Evolutionary conservation across 1,140 invertebrate species (phyloP).

Genomic region (Globodera rostochiensis): DNA sequence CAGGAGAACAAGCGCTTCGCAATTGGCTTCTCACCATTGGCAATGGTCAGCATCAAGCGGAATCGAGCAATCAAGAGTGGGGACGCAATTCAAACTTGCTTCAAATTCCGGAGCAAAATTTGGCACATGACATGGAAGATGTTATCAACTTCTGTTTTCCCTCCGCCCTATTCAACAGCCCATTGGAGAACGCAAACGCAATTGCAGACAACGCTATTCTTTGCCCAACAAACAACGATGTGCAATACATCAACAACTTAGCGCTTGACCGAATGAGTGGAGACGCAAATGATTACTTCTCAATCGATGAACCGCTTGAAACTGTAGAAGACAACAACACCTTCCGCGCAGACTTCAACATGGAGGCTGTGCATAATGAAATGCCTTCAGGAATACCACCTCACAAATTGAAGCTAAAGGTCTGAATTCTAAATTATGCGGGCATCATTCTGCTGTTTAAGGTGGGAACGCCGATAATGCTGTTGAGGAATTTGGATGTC

Average conservation of each 20-base stretch:
- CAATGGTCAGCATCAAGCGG: background rate
- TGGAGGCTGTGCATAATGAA: no score
- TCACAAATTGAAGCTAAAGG: slow-evolving; percentile 66
- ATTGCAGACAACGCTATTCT: background rate
- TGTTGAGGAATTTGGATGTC: no score
- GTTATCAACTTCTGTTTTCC: background rate
- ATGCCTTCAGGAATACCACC: slow-evolving; percentile 58
- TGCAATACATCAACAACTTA: background rate
- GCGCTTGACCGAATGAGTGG: background rate
- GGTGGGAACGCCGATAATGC: no score
- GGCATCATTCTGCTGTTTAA: no score
- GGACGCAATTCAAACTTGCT: background rate
- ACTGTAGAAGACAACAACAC: background rate
- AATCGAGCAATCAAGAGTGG: no score
- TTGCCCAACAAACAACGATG: background rate
- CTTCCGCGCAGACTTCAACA: slow-evolving; percentile 28
- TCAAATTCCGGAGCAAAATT: background rate
- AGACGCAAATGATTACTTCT: background rate
- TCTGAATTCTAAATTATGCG: background rate
- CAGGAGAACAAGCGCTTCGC: background rate
- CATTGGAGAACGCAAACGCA: background rate
- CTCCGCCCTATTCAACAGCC: background rate
- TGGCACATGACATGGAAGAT: background rate
- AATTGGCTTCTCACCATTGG: background rate
- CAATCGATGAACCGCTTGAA: slow-evolving; percentile 1